These are phyloP conservation scores for Phaenicophaeus curvirostris DNA, from an alignment of 2,797 vertebrate species.

Conservation along the genomic window DNA sequence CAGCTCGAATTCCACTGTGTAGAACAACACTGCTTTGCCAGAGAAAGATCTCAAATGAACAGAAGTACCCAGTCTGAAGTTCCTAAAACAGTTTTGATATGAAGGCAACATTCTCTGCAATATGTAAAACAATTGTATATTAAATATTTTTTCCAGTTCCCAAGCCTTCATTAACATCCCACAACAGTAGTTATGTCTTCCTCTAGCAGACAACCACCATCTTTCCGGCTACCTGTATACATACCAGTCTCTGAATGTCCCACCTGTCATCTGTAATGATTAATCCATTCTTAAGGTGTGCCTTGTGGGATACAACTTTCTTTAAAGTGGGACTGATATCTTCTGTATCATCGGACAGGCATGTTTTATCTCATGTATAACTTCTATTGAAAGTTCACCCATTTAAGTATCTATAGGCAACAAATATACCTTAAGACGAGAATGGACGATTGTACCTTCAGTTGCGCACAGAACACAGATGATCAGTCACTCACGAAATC, in stretches of 20 bases:
- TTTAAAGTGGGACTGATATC: background rate
- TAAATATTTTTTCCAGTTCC: background rate
- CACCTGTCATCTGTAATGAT: background rate
- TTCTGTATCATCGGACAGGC: background rate
- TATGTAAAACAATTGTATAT: background rate
- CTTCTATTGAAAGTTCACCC: background rate
- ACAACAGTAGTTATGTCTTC: fast-evolving
- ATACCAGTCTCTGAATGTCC: background rate
- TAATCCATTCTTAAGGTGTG: background rate
- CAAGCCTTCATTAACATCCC: background rate
- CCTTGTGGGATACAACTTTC: background rate
- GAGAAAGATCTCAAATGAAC: background rate
- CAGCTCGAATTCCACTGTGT: background rate
- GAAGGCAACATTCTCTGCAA: background rate
- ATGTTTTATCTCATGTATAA: background rate
- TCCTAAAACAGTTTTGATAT: background rate
- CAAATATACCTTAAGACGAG: background rate
- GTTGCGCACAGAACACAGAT: background rate
- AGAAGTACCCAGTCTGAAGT: background rate
- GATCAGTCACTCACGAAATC: background rate
- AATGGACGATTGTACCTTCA: background rate
- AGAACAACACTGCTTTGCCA: background rate
- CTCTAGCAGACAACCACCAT: background rate
- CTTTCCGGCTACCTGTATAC: background rate
- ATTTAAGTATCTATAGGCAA: background rate